These are phyloP conservation scores for Dryas iulia DNA, from an alignment of 1,140 invertebrate species.

Conservation along the genomic window DNA sequence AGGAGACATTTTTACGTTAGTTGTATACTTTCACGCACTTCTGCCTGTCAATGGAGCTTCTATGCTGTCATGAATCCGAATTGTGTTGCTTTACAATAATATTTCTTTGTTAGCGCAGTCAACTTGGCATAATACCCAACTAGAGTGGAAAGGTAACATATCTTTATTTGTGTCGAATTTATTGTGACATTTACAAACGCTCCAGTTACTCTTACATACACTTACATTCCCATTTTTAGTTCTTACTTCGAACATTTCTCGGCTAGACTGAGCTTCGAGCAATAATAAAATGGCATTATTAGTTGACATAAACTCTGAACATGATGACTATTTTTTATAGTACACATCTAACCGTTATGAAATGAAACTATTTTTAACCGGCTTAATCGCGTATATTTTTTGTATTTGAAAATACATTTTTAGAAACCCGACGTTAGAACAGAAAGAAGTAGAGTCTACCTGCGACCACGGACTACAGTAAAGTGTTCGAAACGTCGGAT, in stretches of 20 bases:
- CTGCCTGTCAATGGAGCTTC: conserved; percentile 43
- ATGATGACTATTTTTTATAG: background rate
- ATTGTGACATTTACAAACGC: conserved; percentile 9
- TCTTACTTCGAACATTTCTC: background rate
- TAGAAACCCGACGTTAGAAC: too few species aligned
- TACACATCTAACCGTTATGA: background rate
- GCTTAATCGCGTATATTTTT: too few species aligned
- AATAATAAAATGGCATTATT: background rate
- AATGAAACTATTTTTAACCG: too few species aligned
- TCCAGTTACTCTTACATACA: background rate
- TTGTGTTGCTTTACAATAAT: conserved; percentile 47
- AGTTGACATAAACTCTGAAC: background rate
- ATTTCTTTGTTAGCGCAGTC: conserved; percentile 56
- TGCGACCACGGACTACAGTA: too few species aligned
- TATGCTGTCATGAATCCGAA: conserved; percentile 42
- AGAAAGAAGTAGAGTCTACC: too few species aligned
- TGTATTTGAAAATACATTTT: too few species aligned
- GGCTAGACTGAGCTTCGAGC: background rate
- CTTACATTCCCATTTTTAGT: background rate
- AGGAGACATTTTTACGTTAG: background rate
- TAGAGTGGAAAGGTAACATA: conserved; percentile 56
- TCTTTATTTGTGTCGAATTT: conserved; percentile 33
- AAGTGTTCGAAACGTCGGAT: too few species aligned
- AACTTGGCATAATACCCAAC: conserved; percentile 67
- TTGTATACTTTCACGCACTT: conserved; percentile 37